Conservation (phyloP, 1,140 invertebrate species). For the Trypoxylus dichotomus region DNA sequence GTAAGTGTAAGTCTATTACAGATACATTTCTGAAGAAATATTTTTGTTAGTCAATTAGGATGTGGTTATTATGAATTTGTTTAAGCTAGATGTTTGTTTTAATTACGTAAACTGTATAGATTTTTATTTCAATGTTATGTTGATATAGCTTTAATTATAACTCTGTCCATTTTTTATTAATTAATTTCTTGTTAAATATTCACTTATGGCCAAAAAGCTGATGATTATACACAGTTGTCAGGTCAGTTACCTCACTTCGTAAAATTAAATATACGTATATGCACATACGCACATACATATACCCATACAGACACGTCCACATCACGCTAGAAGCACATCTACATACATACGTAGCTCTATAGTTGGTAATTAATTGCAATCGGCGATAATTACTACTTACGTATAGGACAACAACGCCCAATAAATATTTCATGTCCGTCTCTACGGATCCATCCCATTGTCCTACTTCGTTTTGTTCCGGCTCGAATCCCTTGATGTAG, state of each 20-base stretch:
- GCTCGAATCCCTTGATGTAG: not conserved
- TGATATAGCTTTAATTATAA: not conserved
- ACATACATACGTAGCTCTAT: not conserved
- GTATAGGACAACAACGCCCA: slow-evolving; percentile 8
- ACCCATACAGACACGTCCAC: not conserved
- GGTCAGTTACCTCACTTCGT: not conserved
- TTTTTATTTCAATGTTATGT: too few relatives aligned
- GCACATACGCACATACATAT: too few relatives aligned
- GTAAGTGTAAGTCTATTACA: too few relatives aligned
- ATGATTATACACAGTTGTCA: not conserved
- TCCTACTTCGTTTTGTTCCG: not conserved
- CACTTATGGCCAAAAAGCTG: not conserved
- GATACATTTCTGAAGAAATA: too few relatives aligned
- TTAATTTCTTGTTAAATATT: not conserved
- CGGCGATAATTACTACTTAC: slow-evolving; percentile 24
- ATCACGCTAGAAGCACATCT: not conserved
- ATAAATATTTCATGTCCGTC: slow-evolving; percentile 31
- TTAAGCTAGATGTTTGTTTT: too few relatives aligned
- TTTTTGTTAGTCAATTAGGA: too few relatives aligned
- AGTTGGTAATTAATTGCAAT: slow-evolving; percentile 28
- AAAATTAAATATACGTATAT: not conserved
- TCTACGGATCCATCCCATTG: slow-evolving; percentile 25
- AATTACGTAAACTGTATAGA: too few relatives aligned
- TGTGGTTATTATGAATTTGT: too few relatives aligned
- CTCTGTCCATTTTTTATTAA: not conserved